These are phyloP conservation scores for Cheilosia variabilis DNA, from an alignment of 2,888 invertebrate species.

Conservation along the genomic window DNA sequence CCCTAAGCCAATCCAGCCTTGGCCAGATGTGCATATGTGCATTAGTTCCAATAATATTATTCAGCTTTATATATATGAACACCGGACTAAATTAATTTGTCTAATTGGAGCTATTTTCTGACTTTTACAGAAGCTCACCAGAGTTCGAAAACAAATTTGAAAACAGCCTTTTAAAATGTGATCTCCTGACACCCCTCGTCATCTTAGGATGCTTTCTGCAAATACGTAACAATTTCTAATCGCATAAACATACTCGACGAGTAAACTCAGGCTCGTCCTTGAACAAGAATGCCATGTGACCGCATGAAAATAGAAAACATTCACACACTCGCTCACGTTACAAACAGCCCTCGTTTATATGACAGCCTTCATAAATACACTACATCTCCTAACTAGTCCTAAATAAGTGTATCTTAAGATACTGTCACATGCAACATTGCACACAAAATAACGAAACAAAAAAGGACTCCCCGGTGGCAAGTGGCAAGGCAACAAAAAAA, in stretches of 20 bases:
- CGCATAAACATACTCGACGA: not conserved
- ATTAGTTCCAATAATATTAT: too few species aligned
- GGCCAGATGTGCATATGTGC: too few species aligned
- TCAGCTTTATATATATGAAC: too few species aligned
- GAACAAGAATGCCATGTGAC: constrained; percentile 1
- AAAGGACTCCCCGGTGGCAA: not conserved
- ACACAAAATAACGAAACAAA: constrained; percentile 24
- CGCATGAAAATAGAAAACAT: constrained; percentile 3
- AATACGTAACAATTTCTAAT: constrained; percentile 3
- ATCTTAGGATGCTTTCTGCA: not conserved
- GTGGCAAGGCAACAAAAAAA: not conserved
- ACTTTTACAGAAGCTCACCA: too few species aligned
- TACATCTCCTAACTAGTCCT: constrained; percentile 7
- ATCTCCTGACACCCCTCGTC: not conserved
- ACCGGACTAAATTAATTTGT: too few species aligned
- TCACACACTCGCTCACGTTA: not conserved
- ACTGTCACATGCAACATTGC: constrained; percentile 47
- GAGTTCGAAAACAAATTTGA: too few species aligned
- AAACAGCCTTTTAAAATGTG: too few species aligned
- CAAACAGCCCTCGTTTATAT: constrained; percentile 16
- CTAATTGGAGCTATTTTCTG: too few species aligned
- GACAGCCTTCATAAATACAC: constrained; percentile 48
- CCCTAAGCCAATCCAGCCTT: too few species aligned
- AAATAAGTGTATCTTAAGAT: constrained; percentile 28
- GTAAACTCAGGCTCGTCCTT: not conserved